A percentile compares a stretch with the other conserved stretches of the same genome.
Evolutionary conservation across 2,888 invertebrate species (phyloP).

Genomic region (Pediacus dermestoides): DNA sequence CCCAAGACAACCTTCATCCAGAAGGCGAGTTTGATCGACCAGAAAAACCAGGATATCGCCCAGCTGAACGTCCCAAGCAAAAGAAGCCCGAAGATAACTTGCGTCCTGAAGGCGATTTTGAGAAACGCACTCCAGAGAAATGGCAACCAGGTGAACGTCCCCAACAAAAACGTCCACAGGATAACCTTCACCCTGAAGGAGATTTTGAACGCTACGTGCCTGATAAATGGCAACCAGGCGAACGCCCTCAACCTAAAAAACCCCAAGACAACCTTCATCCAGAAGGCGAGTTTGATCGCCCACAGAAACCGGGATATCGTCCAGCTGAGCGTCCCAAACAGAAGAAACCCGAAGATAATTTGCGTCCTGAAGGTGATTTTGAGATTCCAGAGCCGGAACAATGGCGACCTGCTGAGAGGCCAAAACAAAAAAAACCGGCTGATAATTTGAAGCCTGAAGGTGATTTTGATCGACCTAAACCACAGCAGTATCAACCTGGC

Average conservation of each 20-base stretch:
- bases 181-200: conserved; percentile 62
- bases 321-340: conserved; percentile 44
- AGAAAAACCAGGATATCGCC: conserved; percentile 33
- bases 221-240: conserved; percentile 47
- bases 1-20: conserved; percentile 51
- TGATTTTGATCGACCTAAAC: conserved; percentile 46
- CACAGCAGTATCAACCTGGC: conserved; percentile 35
- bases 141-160: conserved; percentile 55
- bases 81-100: conserved; percentile 61
- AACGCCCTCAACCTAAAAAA: conserved; percentile 27
- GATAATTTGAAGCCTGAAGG: conserved; percentile 54
- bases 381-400: conserved; percentile 46
- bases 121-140: conserved; percentile 46
- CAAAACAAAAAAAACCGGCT: conserved; percentile 44
- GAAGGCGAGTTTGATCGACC: conserved; percentile 51
- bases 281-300: conserved; percentile 57
- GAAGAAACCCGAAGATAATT: conserved; percentile 45
- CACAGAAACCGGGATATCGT: conserved; percentile 47
- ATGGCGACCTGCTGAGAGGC: conserved; percentile 41
- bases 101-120: conserved; percentile 56
- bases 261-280: conserved; percentile 53
- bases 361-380: conserved; percentile 49
- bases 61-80: conserved; percentile 50
- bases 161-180: conserved; percentile 56
- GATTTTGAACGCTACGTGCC: conserved; percentile 54